Evolutionary conservation across 2,888 invertebrate species (phyloP), one percentile per base, ranked within the genome.

Genomic region (Cancer borealis): DNA sequence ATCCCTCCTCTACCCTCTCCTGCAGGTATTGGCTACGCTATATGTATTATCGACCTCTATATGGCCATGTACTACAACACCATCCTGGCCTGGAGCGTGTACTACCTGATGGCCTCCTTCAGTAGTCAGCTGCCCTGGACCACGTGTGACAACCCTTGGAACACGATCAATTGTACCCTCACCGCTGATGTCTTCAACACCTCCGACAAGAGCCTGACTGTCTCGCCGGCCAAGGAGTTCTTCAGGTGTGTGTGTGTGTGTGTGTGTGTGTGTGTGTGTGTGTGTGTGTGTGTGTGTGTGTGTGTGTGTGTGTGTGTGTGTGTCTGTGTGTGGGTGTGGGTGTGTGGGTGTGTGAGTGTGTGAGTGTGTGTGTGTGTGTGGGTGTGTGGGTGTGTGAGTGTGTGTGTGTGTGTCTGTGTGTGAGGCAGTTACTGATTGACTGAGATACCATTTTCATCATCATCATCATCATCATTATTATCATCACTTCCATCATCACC

Each of bases 1-100:
- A 21, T 5, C 66, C n/a, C 66, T 39, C 66, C 66, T 4, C n/a
- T n/a, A 3, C 66, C 14, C 26, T 66, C 84, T 39, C 49, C 39
- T 12, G 0, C 94, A 95, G 99, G 99, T 96, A 98, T 99, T 92
- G 99, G 99, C 93, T 99, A 99, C 97, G 99, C 99, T 14, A 99
- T 99, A 96, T 99, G 99, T 96, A 97, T 99, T 96, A 98, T 99
- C 96, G 99, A 99, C 97, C 97, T 99, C 96, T 99, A 99, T 97
- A 97, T 97, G 98, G 98, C 98, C 96, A 99, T 99, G 98, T 99
- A 99, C 97, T 99, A 99, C 97, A 99, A 99, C 97, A 99, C 99
- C 91, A 98, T 99, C 96, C 99, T 99, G 96, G 98, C 99, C 90
- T 99, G 99, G 98, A 99, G 99, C 88, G 98, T 99, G 93, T 99